Conservation (phyloP, 2,113 vertebrate genomes). For the Echinops telfairi region DNA sequence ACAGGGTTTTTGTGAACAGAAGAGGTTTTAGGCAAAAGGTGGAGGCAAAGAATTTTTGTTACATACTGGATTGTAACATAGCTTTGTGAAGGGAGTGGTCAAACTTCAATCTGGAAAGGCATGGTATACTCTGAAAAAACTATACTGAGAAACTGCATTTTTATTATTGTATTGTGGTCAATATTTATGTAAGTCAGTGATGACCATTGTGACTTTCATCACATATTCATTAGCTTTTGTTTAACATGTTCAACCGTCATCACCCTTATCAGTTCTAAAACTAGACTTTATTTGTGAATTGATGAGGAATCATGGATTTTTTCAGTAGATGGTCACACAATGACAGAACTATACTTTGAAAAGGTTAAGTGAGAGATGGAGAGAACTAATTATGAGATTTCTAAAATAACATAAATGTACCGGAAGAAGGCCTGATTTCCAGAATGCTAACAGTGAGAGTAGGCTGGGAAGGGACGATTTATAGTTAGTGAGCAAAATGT, state of each 20-base stretch:
- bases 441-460: neutral
- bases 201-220: neutral
- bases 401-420: neutral
- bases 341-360: neutral
- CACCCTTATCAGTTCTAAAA: neutral
- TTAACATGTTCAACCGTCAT: neutral
- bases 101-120: no score
- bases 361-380: slow-evolving; percentile 4
- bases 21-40: no score
- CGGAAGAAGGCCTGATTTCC: neutral
- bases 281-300: neutral
- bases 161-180: neutral
- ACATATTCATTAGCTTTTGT: neutral
- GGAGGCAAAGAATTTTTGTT: no score
- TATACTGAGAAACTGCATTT: no score
- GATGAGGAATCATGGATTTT: neutral
- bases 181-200: neutral
- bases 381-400: neutral
- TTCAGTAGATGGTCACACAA: neutral
- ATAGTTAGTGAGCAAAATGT: neutral
- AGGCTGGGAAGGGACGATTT: neutral
- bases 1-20: no score
- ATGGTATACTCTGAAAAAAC: no score
- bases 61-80: no score
- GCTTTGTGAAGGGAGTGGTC: no score